A percentile compares a stretch with the other conserved stretches of the same genome.
Conservation (phyloP, 2,888 invertebrate species). For the Acanthoscelides obtectus region DNA sequence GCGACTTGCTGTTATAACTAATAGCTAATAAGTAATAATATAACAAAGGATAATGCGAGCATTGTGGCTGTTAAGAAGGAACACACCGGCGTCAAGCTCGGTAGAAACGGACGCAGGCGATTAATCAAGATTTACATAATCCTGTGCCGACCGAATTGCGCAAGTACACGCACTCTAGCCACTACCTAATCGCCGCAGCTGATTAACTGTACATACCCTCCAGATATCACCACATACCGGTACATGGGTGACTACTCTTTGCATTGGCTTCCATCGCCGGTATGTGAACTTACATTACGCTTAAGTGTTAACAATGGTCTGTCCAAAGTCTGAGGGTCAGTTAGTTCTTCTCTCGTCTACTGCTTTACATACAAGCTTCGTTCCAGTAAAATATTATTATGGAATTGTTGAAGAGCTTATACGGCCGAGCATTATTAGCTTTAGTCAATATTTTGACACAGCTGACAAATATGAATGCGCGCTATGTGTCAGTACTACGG, state of each 20-base stretch:
- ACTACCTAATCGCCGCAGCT: background rate
- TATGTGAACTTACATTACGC: background rate
- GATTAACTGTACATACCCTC: background rate
- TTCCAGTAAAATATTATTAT: no score
- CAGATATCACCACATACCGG: background rate
- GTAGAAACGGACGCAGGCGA: constrained; percentile 3
- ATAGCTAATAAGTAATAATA: background rate
- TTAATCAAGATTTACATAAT: constrained; percentile 23
- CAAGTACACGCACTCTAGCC: background rate
- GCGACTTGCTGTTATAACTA: background rate
- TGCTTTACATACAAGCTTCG: no score
- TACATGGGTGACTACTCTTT: background rate
- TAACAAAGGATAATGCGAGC: background rate
- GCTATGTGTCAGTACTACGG: no score
- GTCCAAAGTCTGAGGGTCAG: background rate
- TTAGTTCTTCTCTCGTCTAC: background rate
- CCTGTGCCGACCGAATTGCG: constrained; percentile 3
- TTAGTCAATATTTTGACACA: no score
- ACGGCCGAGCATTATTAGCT: no score
- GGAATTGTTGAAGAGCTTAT: no score
- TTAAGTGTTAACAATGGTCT: background rate
- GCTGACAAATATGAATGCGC: no score
- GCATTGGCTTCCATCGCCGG: background rate
- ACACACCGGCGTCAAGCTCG: background rate
- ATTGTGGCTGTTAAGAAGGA: background rate